Conservation (phyloP, 2,888 invertebrate species). For the Drosophila lacicola region DNA sequence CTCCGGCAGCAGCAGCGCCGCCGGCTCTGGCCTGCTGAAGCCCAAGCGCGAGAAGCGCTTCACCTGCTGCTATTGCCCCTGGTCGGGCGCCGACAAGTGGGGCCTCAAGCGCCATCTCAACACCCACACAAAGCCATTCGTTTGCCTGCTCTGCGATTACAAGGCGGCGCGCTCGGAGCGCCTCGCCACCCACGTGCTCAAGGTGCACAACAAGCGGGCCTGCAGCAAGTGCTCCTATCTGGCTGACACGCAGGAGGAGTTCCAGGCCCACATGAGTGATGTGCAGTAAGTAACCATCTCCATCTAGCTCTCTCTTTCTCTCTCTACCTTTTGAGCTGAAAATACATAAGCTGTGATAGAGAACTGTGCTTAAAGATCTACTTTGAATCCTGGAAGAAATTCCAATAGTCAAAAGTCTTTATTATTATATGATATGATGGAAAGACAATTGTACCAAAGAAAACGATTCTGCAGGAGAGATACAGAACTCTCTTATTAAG, state of each 20-base stretch:
- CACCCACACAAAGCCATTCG: conserved; percentile 96
- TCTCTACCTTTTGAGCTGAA: too few relatives aligned
- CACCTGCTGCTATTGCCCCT: conserved; percentile 95
- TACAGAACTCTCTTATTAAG: too few relatives aligned
- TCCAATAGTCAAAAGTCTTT: too few relatives aligned
- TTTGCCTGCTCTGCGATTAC: conserved; percentile 95
- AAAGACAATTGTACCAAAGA: too few relatives aligned
- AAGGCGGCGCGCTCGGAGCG: conserved; percentile 96
- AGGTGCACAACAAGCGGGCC: conserved; percentile 95
- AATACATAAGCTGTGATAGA: too few relatives aligned
- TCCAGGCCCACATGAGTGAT: conserved; percentile 91
- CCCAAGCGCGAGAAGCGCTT: conserved; percentile 90
- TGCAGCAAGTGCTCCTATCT: conserved; percentile 95
- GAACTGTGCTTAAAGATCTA: too few relatives aligned
- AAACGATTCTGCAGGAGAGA: too few relatives aligned
- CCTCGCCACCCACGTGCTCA: conserved; percentile 94
- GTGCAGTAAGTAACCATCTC: conserved; percentile 88
- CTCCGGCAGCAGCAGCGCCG: conserved; percentile 60
- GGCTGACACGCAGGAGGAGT: conserved; percentile 92
- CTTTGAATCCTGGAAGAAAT: background rate
- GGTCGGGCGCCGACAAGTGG: conserved; percentile 98
- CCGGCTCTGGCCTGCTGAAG: conserved; percentile 74
- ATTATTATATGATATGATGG: too few relatives aligned
- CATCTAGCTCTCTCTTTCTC: background rate
- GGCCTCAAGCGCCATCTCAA: conserved; percentile 96